Conservation (phyloP, 2,797 vertebrate genomes). For the Chloroceryle inda region DNA sequence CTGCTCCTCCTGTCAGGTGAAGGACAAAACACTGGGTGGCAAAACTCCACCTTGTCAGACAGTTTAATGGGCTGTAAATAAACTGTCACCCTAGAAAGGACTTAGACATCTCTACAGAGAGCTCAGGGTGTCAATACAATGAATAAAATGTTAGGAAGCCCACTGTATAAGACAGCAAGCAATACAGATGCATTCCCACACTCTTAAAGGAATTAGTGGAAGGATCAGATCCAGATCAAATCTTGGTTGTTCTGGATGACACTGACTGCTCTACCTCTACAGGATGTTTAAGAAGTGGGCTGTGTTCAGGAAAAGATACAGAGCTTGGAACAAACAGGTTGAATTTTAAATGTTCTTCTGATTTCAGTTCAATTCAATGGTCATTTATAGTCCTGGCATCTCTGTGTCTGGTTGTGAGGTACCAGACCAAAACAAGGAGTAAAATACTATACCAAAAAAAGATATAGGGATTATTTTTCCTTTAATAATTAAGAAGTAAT, state of each 20-base stretch:
- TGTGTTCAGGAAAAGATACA: not conserved
- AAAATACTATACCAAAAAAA: not conserved
- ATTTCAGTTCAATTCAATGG: not conserved
- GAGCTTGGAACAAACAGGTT: not conserved
- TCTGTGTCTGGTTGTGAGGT: not conserved
- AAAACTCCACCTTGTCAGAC: not conserved
- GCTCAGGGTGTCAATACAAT: not conserved
- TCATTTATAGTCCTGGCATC: not conserved
- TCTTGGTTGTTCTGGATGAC: not conserved
- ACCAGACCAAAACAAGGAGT: not conserved
- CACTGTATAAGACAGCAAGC: not conserved
- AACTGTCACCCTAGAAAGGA: not conserved
- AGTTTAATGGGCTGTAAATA: not conserved
- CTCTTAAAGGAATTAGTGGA: not conserved
- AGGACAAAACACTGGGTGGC: not conserved
- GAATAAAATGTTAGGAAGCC: not conserved
- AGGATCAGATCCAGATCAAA: not conserved
- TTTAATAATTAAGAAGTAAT: not conserved
- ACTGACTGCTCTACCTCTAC: not conserved
- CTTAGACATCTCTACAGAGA: not conserved
- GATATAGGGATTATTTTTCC: not conserved
- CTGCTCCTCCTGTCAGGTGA: not conserved
- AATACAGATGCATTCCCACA: not conserved
- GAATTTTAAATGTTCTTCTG: not conserved
- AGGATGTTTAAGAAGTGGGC: not conserved